Conservation (phyloP, 1,140 invertebrate genomes). For the Thaumatotibia leucotreta region DNA sequence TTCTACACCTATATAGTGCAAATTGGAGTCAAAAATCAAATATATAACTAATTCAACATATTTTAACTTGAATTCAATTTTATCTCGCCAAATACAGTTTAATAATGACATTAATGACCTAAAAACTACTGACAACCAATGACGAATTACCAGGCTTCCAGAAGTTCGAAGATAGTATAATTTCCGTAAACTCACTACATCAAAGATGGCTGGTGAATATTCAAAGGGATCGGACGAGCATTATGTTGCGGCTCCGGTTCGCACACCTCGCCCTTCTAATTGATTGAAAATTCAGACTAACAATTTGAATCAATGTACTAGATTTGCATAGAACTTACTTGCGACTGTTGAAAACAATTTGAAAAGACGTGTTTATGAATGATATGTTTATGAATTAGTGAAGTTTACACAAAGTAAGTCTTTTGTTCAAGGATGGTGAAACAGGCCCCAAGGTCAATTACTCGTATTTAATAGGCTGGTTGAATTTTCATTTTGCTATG, state of each 20-base stretch:
- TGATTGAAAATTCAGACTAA: constrained; percentile 71
- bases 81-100: not conserved
- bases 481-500: not conserved
- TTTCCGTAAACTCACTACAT: constrained; percentile 42
- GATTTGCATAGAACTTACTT: constrained; percentile 19
- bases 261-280: constrained; percentile 57
- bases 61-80: too few species aligned
- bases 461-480: too few species aligned
- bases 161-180: constrained; percentile 18
- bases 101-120: not conserved
- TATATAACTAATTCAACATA: too few species aligned
- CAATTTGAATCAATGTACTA: constrained; percentile 42
- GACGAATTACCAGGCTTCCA: not conserved
- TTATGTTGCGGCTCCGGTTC: constrained; percentile 42
- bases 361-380: not conserved
- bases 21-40: too few species aligned
- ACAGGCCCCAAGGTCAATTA: too few species aligned
- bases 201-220: constrained; percentile 69
- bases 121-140: not conserved
- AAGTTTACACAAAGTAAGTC: not conserved
- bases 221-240: constrained; percentile 61
- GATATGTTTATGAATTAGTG: not conserved
- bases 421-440: not conserved
- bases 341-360: not conserved
- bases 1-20: too few species aligned